Conservation (phyloP, 2,888 invertebrate species). For the Thecophora atra region DNA sequence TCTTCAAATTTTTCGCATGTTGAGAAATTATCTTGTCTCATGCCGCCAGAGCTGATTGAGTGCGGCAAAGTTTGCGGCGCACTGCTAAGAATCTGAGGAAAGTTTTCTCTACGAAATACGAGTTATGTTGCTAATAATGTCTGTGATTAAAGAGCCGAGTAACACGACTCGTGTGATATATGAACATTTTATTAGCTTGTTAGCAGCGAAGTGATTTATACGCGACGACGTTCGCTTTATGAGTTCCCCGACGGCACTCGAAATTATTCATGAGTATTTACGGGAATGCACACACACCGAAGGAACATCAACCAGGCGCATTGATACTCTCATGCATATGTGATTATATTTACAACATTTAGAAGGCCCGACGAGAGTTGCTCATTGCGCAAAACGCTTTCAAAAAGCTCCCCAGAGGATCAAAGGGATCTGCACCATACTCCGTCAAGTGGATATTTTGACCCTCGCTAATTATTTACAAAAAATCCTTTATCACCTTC, state of each 20-base stretch:
- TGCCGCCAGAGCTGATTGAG: slow-evolving; percentile 15
- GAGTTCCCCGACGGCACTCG: neutral
- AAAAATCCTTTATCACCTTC: too few species aligned
- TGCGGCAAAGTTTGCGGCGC: slow-evolving; percentile 2
- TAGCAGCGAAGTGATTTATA: slow-evolving; percentile 18
- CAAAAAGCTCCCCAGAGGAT: neutral
- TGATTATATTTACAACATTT: too few species aligned
- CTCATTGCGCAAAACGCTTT: too few species aligned
- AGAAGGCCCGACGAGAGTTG: too few species aligned
- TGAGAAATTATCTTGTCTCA: slow-evolving; percentile 39
- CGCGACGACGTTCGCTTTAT: neutral
- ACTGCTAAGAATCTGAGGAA: neutral
- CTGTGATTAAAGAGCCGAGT: slow-evolving; percentile 42
- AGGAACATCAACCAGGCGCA: too few species aligned
- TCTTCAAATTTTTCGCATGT: slow-evolving; percentile 32
- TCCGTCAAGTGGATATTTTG: neutral
- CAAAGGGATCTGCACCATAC: neutral
- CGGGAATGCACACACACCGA: too few species aligned
- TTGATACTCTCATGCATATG: too few species aligned
- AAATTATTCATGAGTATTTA: neutral
- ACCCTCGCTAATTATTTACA: slow-evolving; percentile 27
- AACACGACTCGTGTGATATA: slow-evolving; percentile 34
- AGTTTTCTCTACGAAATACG: slow-evolving; percentile 26
- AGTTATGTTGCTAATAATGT: slow-evolving; percentile 44
- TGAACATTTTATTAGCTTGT: slow-evolving; percentile 34